Evolutionary conservation across 2,113 vertebrate species (phyloP), one percentile per base, ranked within the genome.

Genomic region (Siphamia tubifer): DNA sequence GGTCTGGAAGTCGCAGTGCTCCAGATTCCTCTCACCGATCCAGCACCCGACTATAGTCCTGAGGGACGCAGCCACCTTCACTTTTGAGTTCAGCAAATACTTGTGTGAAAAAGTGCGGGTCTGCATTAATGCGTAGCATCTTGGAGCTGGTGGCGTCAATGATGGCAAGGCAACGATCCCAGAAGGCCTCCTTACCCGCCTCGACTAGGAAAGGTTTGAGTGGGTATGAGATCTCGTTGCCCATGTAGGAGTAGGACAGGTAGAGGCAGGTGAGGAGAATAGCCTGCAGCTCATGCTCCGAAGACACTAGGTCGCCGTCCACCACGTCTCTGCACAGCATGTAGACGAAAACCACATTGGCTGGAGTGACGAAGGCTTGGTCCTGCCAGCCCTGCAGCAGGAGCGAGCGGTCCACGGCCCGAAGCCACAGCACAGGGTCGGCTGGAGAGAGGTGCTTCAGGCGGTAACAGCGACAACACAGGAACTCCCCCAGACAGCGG

Each of bases 241-340:
- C 94, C 93, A 94, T 94, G 91, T 95, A 95, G 49, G 94, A 93
- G 86, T 95, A 95, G 73, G 93, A 93, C 85, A 95, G 86, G 81
- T 95, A 95, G 58, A 95, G 92, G 75, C 94, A 95, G 68, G 94
- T 94, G 52, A 95, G 89, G 32, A 95, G 90, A 19, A 88, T 89
- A 32, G 94, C 94, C 67, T 93, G 94, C 30, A 95, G 85, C 78
- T 94, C 92, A 7, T 91, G 93, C 74, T 94, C 93, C 2, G 92
- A 92, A 12, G 89, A 82, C 63, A 93, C 89, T 42, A 81, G 70
- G 53, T 94, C 92, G 0, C 93, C 93, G 5, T 93, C 91, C 71
- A 95, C 92, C 0, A 93, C 93, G 13, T 94, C 91, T 0, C 93
- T 87, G 32, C 93, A 94, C 68, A 95, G 88, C 93, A 95, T 90